Conservation (phyloP, 37 sponge, comb jelly and placozoan species). For the Chondrosia reniformis region DNA sequence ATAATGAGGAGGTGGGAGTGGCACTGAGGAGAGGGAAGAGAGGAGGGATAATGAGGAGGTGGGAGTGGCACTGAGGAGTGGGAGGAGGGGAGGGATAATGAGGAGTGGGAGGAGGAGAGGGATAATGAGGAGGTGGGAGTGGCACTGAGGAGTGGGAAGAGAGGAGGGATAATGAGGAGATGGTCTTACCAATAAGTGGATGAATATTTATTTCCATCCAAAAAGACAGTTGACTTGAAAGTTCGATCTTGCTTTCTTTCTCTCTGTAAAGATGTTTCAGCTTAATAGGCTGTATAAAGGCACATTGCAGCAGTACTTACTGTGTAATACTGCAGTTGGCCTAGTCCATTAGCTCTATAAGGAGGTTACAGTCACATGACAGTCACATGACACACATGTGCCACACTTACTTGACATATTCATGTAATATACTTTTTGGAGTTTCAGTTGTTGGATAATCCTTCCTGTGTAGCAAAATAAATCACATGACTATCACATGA, state of each 20-base stretch:
- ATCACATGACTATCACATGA: not conserved
- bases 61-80: no score
- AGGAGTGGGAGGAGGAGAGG: no score
- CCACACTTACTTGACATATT: slow-evolving; percentile 5
- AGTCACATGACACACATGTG: not conserved
- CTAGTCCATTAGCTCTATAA: not conserved
- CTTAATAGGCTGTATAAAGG: not conserved
- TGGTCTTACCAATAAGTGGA: slow-evolving; percentile 65
- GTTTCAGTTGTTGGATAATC: not conserved
- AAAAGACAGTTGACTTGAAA: slow-evolving; percentile 67
- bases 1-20: no score
- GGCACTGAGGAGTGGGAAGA: not conserved
- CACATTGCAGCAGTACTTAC: not conserved
- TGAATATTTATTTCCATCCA: slow-evolving; percentile 57
- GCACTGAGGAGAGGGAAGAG: no score
- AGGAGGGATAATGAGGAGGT: no score
- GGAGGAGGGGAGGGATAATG: no score
- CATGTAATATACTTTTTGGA: slow-evolving; percentile 25
- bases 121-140: no score
- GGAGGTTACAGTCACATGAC: not conserved
- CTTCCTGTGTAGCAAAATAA: not conserved
- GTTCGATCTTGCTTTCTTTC: slow-evolving; percentile 23
- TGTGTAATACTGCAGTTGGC: not conserved
- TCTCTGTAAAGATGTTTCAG: not conserved
- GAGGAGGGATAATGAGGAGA: not conserved